A percentile compares a stretch with the other conserved stretches of the same genome.
phyloP scores from a whole-genome alignment of 2,797 vertebrate species.

The Aquila chrysaetos region DNA sequence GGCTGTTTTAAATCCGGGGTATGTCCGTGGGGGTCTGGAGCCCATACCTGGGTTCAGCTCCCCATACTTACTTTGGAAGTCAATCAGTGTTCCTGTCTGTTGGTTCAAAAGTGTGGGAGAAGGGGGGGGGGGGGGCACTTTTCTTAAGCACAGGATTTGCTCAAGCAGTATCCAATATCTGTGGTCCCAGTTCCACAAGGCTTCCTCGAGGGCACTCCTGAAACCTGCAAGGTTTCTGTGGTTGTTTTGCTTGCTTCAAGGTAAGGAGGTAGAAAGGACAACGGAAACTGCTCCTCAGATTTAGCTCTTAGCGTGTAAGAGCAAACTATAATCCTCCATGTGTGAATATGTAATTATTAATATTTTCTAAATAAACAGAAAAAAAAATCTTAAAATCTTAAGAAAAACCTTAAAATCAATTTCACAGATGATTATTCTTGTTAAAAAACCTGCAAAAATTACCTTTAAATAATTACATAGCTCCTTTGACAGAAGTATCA shows the following conservation, averaged over 20 bases:
- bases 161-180: neutral
- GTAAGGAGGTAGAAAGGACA: neutral
- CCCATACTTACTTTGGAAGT: neutral
- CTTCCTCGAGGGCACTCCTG: neutral
- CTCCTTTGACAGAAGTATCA: constrained; percentile 30
- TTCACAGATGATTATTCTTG: neutral
- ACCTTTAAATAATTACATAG: constrained; percentile 65
- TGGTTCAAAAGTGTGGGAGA: neutral
- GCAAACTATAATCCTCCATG: neutral
- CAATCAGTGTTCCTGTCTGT: neutral
- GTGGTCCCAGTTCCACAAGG: neutral
- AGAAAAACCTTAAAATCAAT: neutral
- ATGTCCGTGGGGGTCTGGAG: neutral
- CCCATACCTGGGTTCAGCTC: neutral
- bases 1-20: neutral
- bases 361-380: neutral
- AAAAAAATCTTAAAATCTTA: neutral
- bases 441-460: neutral
- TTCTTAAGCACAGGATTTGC: neutral
- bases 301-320: neutral
- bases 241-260: neutral
- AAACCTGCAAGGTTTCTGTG: neutral
- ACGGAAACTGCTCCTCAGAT: neutral
- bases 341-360: neutral
- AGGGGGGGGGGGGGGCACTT: neutral